Conservation (phyloP, 2,888 invertebrate species). For the Argyresthia goedartella region DNA sequence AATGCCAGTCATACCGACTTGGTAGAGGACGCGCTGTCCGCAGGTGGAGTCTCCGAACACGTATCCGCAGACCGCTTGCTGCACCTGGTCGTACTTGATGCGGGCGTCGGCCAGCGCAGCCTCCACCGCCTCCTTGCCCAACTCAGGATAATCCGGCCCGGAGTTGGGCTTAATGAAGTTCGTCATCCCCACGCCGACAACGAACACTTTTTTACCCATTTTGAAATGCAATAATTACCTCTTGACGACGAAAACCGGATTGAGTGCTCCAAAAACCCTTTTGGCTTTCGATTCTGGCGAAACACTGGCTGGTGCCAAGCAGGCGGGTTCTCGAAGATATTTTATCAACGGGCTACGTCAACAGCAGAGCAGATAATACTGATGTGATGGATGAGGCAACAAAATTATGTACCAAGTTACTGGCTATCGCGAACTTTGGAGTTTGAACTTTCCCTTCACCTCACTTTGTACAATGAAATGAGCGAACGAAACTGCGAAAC, state of each 20-base stretch:
- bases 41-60: constrained; percentile 96
- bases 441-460: constrained; percentile 5
- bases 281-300: background rate
- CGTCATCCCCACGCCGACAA: constrained; percentile 98
- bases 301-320: background rate
- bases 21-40: constrained; percentile 95
- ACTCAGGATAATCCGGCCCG: constrained; percentile 92
- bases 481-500: no score
- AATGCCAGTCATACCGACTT: constrained; percentile 95
- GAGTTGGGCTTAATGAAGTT: constrained; percentile 97
- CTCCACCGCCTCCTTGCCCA: constrained; percentile 93
- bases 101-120: constrained; percentile 90
- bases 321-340: constrained; percentile 4
- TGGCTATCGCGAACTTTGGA: background rate
- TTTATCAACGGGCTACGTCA: constrained; percentile 5
- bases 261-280: background rate
- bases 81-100: constrained; percentile 80
- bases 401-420: background rate
- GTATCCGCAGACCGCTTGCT: constrained; percentile 94
- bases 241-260: constrained; percentile 10
- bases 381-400: background rate
- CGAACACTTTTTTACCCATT: constrained; percentile 79
- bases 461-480: background rate
- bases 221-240: constrained; percentile 46
- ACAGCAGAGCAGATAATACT: constrained; percentile 9